Conservation (phyloP, 1,140 invertebrate genomes). For the Tetramorium simillimum region DNA sequence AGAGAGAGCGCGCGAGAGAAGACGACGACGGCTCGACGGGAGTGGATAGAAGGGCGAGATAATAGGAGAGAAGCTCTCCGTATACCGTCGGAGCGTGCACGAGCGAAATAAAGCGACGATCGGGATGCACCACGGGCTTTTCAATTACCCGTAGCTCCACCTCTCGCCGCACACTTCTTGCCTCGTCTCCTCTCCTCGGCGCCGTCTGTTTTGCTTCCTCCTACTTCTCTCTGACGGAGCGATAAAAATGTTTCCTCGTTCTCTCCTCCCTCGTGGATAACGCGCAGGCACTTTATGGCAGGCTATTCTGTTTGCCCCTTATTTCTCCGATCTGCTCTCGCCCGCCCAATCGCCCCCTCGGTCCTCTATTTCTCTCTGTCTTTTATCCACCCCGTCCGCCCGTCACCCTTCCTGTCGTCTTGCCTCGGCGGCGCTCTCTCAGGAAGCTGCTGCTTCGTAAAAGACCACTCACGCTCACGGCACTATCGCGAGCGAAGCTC, state of each 20-base stretch:
- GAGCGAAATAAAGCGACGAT: conserved; percentile 76
- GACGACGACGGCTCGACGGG: conserved; percentile 27
- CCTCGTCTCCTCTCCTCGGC: background rate
- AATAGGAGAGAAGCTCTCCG: conserved; percentile 68
- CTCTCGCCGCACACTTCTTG: conserved; percentile 11
- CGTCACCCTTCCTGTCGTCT: conserved; percentile 35
- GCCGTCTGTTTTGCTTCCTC: conserved; percentile 54
- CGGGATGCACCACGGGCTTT: conserved; percentile 77
- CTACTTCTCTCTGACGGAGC: conserved; percentile 50
- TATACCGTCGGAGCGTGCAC: conserved; percentile 61
- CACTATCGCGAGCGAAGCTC: conserved; percentile 33
- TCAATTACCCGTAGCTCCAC: conserved; percentile 77
- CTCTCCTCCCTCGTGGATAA: conserved; percentile 53
- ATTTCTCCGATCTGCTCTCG: conserved; percentile 50
- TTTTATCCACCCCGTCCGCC: background rate
- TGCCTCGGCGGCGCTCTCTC: background rate
- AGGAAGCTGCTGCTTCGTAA: conserved; percentile 40
- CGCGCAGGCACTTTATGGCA: conserved; percentile 65
- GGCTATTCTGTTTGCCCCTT: conserved; percentile 67
- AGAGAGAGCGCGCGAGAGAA: conserved; percentile 22
- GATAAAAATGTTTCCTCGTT: conserved; percentile 70
- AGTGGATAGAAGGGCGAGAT: conserved; percentile 66
- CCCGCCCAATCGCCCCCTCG: conserved; percentile 44
- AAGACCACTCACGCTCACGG: conserved; percentile 29
- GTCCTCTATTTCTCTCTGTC: conserved; percentile 19